Evolutionary conservation across 2,888 invertebrate genomes (phyloP).

Genomic region (Colostygia pectinataria): DNA sequence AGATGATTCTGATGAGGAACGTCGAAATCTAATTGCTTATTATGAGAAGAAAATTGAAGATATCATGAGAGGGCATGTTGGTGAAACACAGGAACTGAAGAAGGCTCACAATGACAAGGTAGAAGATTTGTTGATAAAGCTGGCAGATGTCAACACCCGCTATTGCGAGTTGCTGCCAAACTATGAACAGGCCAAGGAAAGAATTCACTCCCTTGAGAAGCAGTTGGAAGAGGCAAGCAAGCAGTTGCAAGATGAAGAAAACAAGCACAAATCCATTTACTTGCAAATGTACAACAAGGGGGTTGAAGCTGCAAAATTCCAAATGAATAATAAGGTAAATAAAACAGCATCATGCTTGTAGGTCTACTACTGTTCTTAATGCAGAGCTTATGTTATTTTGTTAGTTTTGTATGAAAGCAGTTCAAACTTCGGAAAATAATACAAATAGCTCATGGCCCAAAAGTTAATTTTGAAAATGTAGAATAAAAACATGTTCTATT

Average conservation of each 20-base stretch:
- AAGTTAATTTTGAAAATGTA: too few relatives aligned
- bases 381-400: too few relatives aligned
- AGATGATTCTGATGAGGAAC: constrained; percentile 85
- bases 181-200: constrained; percentile 88
- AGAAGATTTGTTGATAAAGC: constrained; percentile 87
- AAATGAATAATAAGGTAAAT: constrained; percentile 85
- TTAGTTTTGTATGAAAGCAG: too few relatives aligned
- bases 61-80: constrained; percentile 83
- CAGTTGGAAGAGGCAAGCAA: constrained; percentile 88
- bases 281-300: constrained; percentile 93
- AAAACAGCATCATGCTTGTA: neutral
- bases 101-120: constrained; percentile 91
- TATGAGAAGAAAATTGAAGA: constrained; percentile 91
- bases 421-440: neutral
- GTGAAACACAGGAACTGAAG: constrained; percentile 89
- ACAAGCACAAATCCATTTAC: constrained; percentile 89
- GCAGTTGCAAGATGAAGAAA: constrained; percentile 87
- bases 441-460: too few relatives aligned
- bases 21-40: constrained; percentile 85
- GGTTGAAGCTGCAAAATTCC: constrained; percentile 89
- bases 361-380: too few relatives aligned
- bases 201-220: constrained; percentile 87
- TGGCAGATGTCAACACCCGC: constrained; percentile 89
- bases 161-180: constrained; percentile 90
- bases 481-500: too few relatives aligned